These are phyloP conservation scores for Coelopa pilipes DNA, from an alignment of 2,888 invertebrate genomes.

Conservation along the genomic window DNA sequence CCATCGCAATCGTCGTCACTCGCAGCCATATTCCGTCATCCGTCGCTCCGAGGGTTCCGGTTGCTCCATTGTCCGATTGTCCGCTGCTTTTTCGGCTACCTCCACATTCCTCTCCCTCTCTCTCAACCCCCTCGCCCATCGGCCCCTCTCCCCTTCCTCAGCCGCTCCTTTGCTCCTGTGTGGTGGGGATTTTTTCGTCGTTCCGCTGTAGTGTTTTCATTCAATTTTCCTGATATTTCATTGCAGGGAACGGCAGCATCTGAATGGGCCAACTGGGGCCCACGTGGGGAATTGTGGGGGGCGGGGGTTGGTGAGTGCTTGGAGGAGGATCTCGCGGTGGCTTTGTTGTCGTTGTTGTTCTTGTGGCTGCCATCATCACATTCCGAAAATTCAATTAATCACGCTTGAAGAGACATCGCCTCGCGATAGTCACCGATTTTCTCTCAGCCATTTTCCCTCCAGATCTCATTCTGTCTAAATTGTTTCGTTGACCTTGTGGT, in stretches of 20 bases:
- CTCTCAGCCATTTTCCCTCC: no score
- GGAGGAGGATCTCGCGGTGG: neutral
- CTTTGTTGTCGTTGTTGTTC: neutral
- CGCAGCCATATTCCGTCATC: slow-evolving; percentile 11
- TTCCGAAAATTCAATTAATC: slow-evolving; percentile 40
- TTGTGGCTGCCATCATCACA: neutral
- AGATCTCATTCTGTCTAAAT: no score
- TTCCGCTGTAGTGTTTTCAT: slow-evolving; percentile 13
- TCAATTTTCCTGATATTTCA: neutral
- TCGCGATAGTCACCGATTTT: slow-evolving; percentile 8
- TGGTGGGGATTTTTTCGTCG: neutral
- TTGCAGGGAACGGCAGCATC: neutral
- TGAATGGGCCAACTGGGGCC: neutral
- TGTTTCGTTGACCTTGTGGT: no score
- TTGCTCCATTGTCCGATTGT: slow-evolving; percentile 29
- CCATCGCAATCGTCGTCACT: slow-evolving; percentile 9
- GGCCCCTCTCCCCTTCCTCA: neutral
- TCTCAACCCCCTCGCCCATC: neutral
- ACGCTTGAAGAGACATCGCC: slow-evolving; percentile 46
- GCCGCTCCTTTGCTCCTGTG: slow-evolving; percentile 14
- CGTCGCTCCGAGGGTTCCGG: slow-evolving; percentile 4
- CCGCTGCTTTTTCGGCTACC: neutral
- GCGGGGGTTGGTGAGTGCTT: no score
- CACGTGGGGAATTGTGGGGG: no score
- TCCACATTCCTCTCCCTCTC: neutral